Evolutionary conservation across 2,797 vertebrate species (phyloP).

Genomic region (Sebastes minor): DNA sequence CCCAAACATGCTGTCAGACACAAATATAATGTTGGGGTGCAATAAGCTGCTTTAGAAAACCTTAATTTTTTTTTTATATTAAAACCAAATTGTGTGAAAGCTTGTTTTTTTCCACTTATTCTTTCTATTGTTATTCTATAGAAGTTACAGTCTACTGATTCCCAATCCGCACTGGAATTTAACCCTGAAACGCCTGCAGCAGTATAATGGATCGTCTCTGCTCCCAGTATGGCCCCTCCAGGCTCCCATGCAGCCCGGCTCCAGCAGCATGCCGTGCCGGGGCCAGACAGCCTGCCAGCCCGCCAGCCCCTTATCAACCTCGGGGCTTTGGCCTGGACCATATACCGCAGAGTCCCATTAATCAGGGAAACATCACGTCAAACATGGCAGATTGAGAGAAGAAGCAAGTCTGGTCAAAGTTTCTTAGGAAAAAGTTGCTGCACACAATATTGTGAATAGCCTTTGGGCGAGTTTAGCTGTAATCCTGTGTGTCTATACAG

Average conservation of each 20-base stretch:
- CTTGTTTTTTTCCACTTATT: conserved; percentile 16
- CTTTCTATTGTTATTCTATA: conserved; percentile 68
- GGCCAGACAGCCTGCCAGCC: conserved; percentile 68
- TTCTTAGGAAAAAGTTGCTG: conserved; percentile 9
- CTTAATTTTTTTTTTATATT: background rate
- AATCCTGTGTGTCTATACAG: background rate
- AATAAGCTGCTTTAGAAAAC: conserved; percentile 7
- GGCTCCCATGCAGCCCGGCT: conserved; percentile 20
- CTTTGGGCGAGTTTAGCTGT: background rate
- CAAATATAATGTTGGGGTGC: conserved; percentile 7
- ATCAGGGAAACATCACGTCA: conserved; percentile 56
- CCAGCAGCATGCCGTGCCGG: conserved; percentile 27
- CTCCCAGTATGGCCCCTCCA: conserved; percentile 63
- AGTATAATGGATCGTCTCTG: conserved; percentile 58
- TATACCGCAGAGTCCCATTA: conserved; percentile 57
- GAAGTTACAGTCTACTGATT: conserved; percentile 76
- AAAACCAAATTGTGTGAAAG: conserved; percentile 12
- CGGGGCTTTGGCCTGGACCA: conserved; percentile 50
- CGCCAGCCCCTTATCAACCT: conserved; percentile 72
- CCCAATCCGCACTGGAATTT: conserved; percentile 78
- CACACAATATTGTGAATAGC: background rate
- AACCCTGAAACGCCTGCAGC: conserved; percentile 70
- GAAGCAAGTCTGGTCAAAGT: conserved; percentile 40
- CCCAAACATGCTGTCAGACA: conserved; percentile 14
- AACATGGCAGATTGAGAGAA: conserved; percentile 44